Percentiles rank a stretch among this genome's conserved stretches.
phyloP scores from a whole-genome alignment of 1,140 invertebrate genomes.

The Dreissena rostriformis region DNA sequence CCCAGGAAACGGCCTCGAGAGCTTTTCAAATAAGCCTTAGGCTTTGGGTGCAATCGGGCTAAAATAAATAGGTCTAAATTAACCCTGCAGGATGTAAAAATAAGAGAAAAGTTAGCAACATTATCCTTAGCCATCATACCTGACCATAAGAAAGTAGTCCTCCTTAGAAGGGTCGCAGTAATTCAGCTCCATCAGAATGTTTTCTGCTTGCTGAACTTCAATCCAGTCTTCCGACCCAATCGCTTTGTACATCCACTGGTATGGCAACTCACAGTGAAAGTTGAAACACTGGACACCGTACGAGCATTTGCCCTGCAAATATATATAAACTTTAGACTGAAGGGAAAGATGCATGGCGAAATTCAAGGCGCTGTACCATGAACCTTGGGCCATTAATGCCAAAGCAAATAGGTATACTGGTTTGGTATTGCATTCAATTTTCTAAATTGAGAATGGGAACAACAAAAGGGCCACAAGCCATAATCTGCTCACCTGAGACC shows the following conservation, averaged over 20 bases:
- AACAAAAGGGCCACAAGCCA: no score
- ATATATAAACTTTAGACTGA: slow-evolving; percentile 15
- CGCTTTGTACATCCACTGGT: slow-evolving; percentile 24
- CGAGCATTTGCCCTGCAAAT: slow-evolving; percentile 11
- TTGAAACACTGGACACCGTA: slow-evolving; percentile 23
- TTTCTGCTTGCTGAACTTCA: background rate
- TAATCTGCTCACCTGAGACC: no score
- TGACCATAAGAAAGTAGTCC: slow-evolving; percentile 19
- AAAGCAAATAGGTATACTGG: no score
- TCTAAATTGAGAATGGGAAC: no score
- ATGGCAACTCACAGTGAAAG: slow-evolving; percentile 22
- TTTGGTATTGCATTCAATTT: no score
- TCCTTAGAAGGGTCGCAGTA: slow-evolving; percentile 22
- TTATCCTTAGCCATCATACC: background rate
- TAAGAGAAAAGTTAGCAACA: background rate
- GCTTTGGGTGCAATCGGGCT: no score
- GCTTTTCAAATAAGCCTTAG: no score
- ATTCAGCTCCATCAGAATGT: slow-evolving; percentile 22
- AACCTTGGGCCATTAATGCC: no score
- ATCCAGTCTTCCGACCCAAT: background rate
- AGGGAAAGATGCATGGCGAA: no score
- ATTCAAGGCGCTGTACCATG: background rate
- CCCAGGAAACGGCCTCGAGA: no score
- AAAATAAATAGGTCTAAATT: no score
- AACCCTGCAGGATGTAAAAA: no score